These are phyloP conservation scores for Stenodera caucasica DNA, from an alignment of 2,888 invertebrate species.

Conservation along the genomic window DNA sequence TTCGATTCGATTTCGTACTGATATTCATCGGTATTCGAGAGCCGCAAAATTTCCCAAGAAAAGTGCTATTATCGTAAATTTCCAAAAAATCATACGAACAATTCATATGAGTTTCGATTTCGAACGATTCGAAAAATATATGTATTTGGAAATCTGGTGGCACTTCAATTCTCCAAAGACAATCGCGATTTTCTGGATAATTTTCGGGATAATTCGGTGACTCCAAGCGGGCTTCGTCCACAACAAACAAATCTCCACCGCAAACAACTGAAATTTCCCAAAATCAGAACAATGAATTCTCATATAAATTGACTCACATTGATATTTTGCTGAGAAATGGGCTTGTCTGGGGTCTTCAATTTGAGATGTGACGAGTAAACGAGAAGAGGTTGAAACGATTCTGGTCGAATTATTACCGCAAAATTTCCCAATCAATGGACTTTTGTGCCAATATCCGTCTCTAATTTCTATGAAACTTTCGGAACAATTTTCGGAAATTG, in stretches of 20 bases:
- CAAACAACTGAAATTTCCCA: conserved; percentile 72
- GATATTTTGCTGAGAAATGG: conserved; percentile 83
- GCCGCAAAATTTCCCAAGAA: conserved; percentile 75
- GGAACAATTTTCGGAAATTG: conserved; percentile 83
- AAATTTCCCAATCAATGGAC: conserved; percentile 81
- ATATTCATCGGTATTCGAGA: conserved; percentile 91
- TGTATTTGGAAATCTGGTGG: conserved; percentile 82
- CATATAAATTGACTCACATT: conserved; percentile 63
- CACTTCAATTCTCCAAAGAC: conserved; percentile 92
- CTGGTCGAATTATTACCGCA: conserved; percentile 78
- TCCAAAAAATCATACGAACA: conserved; percentile 97
- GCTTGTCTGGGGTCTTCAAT: conserved; percentile 69
- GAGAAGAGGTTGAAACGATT: conserved; percentile 81
- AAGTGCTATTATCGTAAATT: conserved; percentile 77
- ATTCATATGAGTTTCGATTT: conserved; percentile 96
- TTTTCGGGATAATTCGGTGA: conserved; percentile 97
- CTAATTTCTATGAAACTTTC: conserved; percentile 89
- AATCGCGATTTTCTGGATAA: conserved; percentile 91
- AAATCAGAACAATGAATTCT: background rate
- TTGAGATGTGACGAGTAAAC: conserved; percentile 87
- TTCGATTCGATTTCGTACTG: conserved; percentile 84
- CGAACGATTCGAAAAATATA: conserved; percentile 92
- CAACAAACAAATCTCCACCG: conserved; percentile 85
- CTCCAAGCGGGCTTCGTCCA: conserved; percentile 78
- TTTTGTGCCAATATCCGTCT: conserved; percentile 93